Base-by-base conservation (phyloP, 2,888 invertebrate genomes). In the Nowickia ferox region DNA sequence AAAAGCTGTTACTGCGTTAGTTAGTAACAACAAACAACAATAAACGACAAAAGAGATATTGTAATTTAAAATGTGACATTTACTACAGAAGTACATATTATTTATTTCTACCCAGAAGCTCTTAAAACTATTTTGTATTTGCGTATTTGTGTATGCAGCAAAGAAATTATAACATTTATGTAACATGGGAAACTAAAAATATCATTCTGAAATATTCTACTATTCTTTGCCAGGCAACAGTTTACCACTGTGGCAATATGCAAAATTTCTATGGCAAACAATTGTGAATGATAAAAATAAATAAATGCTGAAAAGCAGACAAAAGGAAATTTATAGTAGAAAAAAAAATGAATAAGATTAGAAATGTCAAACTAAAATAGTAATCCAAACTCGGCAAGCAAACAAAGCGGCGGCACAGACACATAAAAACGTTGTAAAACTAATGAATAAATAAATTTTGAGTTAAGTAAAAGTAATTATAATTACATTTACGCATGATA, bases 291-390 rank as follows among this genome's bases (percentile, higher is more conserved):
- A 53, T 11, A 53, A 2, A 53, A 11, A 53, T 10, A 19, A 53
- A 22, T 10, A 10, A 19, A 53, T 55, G 44, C 17, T 44, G 22
- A 71, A 9, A 44, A 22, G 40, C 8, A 51, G 38, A 11, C n/a
- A 42, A 55, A 9, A 42, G 42, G 42, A 19, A 19, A 6, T 51
- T 5, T 19, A 30, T 30, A 13, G 15, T 6, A 38, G 9, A 13
- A 40, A n/a, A 22, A 42, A 6, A 69, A 13, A 69, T 9, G 11
- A 44, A 30, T 38, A 6, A 40, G 8, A 48, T 38, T 4, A 19
- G 55, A 71, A 71, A 71, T 71, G 71, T 71, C 71, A 55, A 44
- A 71, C 22, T 9, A 11, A 30, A 53, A 46, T 44, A 57, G 15
- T 22, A 59, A n/a, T 66, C 11, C 66, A 11, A 48, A 13, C 13